Conservation (phyloP, 2,797 vertebrate genomes). For the Periophthalmus magnuspinnatus region DNA sequence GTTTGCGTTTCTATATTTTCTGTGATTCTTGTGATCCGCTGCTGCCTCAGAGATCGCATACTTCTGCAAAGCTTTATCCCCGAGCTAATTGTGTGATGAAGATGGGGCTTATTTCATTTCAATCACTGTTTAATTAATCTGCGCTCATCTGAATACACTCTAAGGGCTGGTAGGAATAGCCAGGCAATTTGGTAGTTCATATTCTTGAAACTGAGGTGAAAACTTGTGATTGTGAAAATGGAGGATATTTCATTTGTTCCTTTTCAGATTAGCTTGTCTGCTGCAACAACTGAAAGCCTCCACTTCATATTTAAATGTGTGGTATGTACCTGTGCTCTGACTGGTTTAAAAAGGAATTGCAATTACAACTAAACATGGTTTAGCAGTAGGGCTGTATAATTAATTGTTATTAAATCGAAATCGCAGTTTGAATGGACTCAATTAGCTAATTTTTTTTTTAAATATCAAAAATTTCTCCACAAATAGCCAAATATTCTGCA, state of each 20-base stretch:
- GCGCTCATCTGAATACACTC: conserved; percentile 1
- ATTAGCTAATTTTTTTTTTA: too few relatives aligned
- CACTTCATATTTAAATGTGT: too few relatives aligned
- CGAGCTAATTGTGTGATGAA: conserved; percentile 22
- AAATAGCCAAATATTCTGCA: too few relatives aligned
- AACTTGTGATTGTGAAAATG: not conserved
- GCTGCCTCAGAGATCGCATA: conserved; percentile 6
- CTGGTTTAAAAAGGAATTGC: too few relatives aligned
- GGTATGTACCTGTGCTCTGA: too few relatives aligned
- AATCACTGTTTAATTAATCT: conserved; percentile 16
- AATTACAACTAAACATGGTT: too few relatives aligned
- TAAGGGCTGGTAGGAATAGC: not conserved
- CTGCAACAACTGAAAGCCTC: too few relatives aligned
- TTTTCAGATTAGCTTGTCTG: too few relatives aligned
- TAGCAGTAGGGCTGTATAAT: too few relatives aligned
- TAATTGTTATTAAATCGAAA: too few relatives aligned
- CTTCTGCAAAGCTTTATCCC: conserved; percentile 25
- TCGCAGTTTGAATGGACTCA: too few relatives aligned
- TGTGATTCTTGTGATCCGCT: conserved; percentile 7
- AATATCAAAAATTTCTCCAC: too few relatives aligned
- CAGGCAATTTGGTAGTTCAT: not conserved
- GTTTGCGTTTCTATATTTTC: not conserved
- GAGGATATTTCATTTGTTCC: not conserved
- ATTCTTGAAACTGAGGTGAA: not conserved
- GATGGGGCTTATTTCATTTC: not conserved